phyloP scores from a whole-genome alignment of 2,888 invertebrate species.

The Caenorhabditis becei region DNA sequence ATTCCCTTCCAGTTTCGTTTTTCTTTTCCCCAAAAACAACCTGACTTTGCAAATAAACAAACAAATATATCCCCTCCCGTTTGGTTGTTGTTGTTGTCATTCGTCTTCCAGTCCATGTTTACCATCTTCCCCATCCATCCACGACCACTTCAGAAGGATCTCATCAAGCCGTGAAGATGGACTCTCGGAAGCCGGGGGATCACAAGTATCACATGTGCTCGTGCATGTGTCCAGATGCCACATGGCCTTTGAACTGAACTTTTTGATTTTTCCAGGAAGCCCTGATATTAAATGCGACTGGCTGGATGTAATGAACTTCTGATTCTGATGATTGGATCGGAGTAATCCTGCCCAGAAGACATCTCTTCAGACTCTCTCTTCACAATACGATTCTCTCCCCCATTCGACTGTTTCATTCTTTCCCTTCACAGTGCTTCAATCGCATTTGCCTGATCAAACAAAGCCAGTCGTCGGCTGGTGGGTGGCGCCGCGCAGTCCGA shows the following conservation, averaged over 20 bases:
- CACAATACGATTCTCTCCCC: constrained; percentile 17
- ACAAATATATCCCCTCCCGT: not conserved
- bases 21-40: constrained; percentile 13
- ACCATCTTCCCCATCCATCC: not conserved
- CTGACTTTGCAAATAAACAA: too few species aligned
- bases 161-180: not conserved
- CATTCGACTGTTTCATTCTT: constrained; percentile 35
- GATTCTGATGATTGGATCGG: too few species aligned
- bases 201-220: too few species aligned
- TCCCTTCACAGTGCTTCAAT: constrained; percentile 31
- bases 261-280: too few species aligned
- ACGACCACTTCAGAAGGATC: not conserved
- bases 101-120: not conserved
- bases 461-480: constrained; percentile 39
- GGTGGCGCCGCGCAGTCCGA: not conserved
- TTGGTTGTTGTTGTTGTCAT: not conserved
- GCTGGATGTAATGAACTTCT: too few species aligned
- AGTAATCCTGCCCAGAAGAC: not conserved
- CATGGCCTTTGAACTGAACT: too few species aligned
- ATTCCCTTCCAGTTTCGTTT: not conserved
- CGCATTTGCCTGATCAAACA: constrained; percentile 60
- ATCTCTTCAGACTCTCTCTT: not conserved
- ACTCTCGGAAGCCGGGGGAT: not conserved
- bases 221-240: too few species aligned
- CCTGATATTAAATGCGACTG: too few species aligned